A percentile compares a stretch with the other conserved stretches of the same genome.
phyloP scores from a whole-genome alignment of 1,140 invertebrate species.

The Drosophila varians region DNA sequence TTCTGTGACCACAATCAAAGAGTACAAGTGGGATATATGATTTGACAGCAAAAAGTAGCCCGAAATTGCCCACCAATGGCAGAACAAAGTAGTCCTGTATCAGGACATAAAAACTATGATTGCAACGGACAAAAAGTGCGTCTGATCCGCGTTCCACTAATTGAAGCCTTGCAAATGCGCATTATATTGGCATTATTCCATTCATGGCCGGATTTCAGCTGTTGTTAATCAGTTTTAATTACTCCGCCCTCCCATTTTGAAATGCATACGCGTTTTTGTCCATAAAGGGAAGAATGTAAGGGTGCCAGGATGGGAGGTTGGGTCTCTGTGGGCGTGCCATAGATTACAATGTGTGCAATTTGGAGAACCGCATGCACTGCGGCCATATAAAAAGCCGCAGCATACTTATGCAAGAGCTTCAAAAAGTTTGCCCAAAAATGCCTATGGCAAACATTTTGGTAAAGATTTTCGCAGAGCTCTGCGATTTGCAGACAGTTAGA shows the following conservation, averaged over 20 bases:
- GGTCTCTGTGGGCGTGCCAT: not conserved
- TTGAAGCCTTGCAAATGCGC: slow-evolving; percentile 23
- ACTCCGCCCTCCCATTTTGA: slow-evolving; percentile 25
- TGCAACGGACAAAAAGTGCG: slow-evolving; percentile 11
- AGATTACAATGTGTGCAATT: slow-evolving; percentile 53
- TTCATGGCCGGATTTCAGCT: slow-evolving; percentile 53
- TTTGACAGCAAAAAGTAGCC: slow-evolving; percentile 1
- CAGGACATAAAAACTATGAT: slow-evolving; percentile 21
- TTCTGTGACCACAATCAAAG: slow-evolving; percentile 10
- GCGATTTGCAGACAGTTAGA: slow-evolving; percentile 80
- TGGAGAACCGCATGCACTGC: slow-evolving; percentile 58
- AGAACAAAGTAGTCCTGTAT: not conserved
- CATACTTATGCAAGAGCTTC: slow-evolving; percentile 55
- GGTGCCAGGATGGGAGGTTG: no score
- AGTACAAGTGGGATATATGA: slow-evolving; percentile 5
- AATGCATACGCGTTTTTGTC: not conserved
- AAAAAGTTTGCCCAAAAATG: slow-evolving; percentile 66
- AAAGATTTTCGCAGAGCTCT: slow-evolving; percentile 77
- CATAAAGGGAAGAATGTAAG: not conserved
- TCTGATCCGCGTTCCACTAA: slow-evolving; percentile 20
- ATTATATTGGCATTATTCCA: slow-evolving; percentile 50
- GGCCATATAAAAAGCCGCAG: slow-evolving; percentile 67
- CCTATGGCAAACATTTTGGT: slow-evolving; percentile 79
- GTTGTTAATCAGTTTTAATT: slow-evolving; percentile 60
- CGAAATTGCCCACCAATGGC: not conserved